Base-by-base conservation (phyloP, 37 sponge, comb jelly and placozoan genomes). In the Lycopodina hypogea region DNA sequence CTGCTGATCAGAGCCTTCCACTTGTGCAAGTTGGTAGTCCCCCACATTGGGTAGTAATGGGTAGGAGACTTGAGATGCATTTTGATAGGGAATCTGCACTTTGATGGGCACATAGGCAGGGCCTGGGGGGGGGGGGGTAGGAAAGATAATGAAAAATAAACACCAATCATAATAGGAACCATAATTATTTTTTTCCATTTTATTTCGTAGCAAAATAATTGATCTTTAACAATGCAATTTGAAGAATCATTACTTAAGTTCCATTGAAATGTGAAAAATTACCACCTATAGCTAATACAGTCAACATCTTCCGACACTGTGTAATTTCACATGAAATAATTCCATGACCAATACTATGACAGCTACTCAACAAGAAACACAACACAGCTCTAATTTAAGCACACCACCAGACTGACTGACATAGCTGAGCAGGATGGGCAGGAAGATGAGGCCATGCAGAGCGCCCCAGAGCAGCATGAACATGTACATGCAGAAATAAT, bases 401-500 rank as follows among this genome's bases (percentile, higher is more conserved):
- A 11, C 61, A n/a, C n/a, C n/a, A n/a, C n/a, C n/a, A n/a, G n/a
- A 86, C 93, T 59, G 38, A 92, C 98, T 95, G 35, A 98, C 36
- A 79, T 88, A 98, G 79, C 90, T 91, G 76, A 98, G 96, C 0
- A 98, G 68, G 1, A 90, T 88, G 38, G 99, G 99, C 0, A 98
- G 86, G 85, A 95, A 92, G 55, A 98, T 74, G 17, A 98, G 90
- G 0, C 96, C 97, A 42, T 95, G 96, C n/a, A 81, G 75, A 22
- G 92, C 94, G 21, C 99, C 99, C 77, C 89, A 77, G 9, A 90
- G 28, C n/a, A 96, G 76, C 84, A 98, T 98, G 26, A 87, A 83
- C 87, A 98, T 88, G 87, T 98, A 98, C 99, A 98, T 98, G 56
- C 92, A 55, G 86, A 95, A 98, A 79, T 95, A 97, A 86, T 87